These are phyloP conservation scores for Scolanthus callimorphus DNA, from an alignment of 92 coral and sea anemone genomes.

Conservation along the genomic window DNA sequence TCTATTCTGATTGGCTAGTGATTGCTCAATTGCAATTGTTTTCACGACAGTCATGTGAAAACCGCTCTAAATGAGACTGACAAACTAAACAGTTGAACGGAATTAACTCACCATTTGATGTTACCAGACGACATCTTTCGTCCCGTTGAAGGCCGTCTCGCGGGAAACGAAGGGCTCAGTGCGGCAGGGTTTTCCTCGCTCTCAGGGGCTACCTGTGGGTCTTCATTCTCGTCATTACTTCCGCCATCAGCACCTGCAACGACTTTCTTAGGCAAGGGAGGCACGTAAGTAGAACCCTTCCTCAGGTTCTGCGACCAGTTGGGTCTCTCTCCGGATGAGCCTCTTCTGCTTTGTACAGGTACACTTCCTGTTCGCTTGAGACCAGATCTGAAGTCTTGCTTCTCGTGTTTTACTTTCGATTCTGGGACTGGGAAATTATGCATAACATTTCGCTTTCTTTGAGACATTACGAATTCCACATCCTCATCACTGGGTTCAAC, in stretches of 20 bases:
- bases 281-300: conserved; percentile 14
- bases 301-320: conserved; percentile 28
- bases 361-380: conserved; percentile 2
- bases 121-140: conserved; percentile 31
- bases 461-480: conserved; percentile 59
- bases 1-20: too few relatives aligned
- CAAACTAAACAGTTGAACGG: too few relatives aligned
- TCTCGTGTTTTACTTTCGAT: neutral
- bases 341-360: neutral
- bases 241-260: conserved; percentile 5
- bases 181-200: neutral
- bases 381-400: neutral
- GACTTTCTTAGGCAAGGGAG: conserved; percentile 3
- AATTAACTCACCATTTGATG: conserved; percentile 32
- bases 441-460: conserved; percentile 58
- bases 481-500: conserved; percentile 43
- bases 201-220: conserved; percentile 7
- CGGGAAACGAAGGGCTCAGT: neutral
- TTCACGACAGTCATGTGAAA: too few relatives aligned
- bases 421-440: conserved; percentile 30
- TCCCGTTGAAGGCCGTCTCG: neutral
- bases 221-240: conserved; percentile 1
- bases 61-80: too few relatives aligned
- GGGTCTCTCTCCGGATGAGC: conserved; percentile 3
- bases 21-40: too few relatives aligned